Conservation (phyloP, 2,113 vertebrate genomes). For the Plecotus auritus region DNA sequence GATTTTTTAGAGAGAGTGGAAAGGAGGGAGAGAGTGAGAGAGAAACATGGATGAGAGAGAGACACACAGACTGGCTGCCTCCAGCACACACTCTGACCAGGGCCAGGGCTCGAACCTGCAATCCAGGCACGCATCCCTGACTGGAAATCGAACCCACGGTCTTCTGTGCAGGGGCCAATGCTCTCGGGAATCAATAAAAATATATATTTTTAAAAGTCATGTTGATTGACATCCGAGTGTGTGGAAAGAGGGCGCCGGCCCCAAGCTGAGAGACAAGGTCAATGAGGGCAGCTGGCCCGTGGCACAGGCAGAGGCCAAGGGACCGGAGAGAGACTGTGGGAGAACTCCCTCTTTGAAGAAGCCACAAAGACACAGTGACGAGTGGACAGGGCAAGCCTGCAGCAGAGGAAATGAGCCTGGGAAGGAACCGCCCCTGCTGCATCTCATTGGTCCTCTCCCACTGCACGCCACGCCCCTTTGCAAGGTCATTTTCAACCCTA, state of each 20-base stretch:
- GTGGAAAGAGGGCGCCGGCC: neutral
- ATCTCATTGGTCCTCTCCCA: neutral
- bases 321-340: slow-evolving; percentile 27
- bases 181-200: no score
- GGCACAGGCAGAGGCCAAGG: neutral
- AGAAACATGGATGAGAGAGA: no score
- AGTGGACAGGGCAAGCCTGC: neutral
- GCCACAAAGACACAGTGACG: slow-evolving; percentile 24
- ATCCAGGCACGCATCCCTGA: no score
- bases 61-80: no score
- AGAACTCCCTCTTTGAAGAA: neutral
- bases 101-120: no score
- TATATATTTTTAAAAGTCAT: neutral
- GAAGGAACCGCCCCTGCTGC: neutral
- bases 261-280: neutral
- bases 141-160: no score
- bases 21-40: no score
- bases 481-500: slow-evolving; percentile 54
- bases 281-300: neutral
- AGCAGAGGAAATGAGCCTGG: neutral
- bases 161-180: no score
- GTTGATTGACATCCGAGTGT: neutral
- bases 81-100: no score
- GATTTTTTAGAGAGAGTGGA: no score
- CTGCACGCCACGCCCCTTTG: neutral